Evolutionary conservation across 2,113 vertebrate species (phyloP).

Genomic region (Microcebus murinus): DNA sequence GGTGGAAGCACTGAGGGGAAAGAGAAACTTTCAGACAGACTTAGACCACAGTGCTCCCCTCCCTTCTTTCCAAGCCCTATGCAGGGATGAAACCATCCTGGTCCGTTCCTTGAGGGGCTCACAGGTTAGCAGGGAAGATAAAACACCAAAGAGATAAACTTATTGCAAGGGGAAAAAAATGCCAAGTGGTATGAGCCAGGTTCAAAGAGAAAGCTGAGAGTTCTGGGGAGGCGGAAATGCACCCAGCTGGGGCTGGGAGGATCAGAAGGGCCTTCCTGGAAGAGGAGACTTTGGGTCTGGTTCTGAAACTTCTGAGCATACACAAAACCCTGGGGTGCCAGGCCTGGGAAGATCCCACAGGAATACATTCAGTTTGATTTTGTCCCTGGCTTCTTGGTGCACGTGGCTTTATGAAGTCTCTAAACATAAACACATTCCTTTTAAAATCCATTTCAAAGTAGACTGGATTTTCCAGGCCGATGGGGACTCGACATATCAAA

Average conservation of each 20-base stretch:
- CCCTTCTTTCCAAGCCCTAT: neutral
- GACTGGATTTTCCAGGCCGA: constrained; percentile 81
- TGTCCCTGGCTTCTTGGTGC: constrained; percentile 71
- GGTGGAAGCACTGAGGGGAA: fast-evolving
- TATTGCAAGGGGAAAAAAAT: neutral
- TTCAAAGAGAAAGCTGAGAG: neutral
- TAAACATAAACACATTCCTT: constrained; percentile 85
- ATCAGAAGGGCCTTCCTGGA: constrained; percentile 27
- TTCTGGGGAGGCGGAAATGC: neutral
- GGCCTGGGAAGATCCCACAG: constrained; percentile 42
- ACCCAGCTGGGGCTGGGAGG: too few species aligned
- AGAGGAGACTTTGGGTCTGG: neutral
- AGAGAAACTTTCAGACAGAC: neutral
- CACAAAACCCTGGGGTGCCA: neutral
- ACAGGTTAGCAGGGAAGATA: neutral
- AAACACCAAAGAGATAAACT: neutral
- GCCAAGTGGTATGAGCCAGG: neutral
- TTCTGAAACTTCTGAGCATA: neutral
- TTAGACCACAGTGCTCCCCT: neutral
- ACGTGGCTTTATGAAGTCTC: constrained; percentile 82
- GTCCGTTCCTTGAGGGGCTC: neutral
- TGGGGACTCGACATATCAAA: constrained; percentile 87
- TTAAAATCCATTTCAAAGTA: constrained; percentile 88
- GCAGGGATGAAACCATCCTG: neutral
- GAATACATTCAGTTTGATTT: constrained; percentile 70